phyloP scores from a whole-genome alignment of 2,797 vertebrate genomes.

The Enteromius treurensis region DNA sequence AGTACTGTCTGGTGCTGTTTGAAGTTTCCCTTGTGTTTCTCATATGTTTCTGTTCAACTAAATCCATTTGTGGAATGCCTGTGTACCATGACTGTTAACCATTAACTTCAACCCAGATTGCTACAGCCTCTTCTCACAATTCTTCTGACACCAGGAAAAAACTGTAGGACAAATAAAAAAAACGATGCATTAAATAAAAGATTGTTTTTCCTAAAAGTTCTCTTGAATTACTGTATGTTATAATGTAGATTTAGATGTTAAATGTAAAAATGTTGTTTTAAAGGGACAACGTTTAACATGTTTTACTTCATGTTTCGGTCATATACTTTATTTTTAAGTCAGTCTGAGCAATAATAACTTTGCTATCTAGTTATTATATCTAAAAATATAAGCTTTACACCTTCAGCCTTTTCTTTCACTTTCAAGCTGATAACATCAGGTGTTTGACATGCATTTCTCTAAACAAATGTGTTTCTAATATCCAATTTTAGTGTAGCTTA shows the following conservation, averaged over 20 bases:
- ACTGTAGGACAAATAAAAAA: neutral
- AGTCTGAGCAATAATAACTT: neutral
- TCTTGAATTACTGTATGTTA: neutral
- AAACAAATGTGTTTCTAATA: neutral
- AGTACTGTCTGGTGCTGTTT: neutral
- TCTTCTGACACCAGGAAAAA: conserved; percentile 1
- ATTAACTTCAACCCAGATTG: conserved; percentile 59
- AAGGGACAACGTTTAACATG: neutral
- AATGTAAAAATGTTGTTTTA: neutral
- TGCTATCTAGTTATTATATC: neutral
- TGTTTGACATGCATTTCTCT: neutral
- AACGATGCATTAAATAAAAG: neutral
- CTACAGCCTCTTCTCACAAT: conserved; percentile 39
- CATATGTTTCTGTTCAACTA: conserved; percentile 73
- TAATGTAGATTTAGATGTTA: neutral
- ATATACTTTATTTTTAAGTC: neutral
- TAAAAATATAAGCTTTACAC: neutral
- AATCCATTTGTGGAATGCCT: conserved; percentile 70
- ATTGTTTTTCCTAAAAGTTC: neutral
- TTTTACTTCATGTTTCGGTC: neutral
- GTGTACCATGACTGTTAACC: conserved; percentile 62
- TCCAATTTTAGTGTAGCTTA: neutral
- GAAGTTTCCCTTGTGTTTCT: neutral
- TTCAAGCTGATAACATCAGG: neutral
- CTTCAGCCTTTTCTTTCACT: neutral